These are phyloP conservation scores for Steinernema carpocapsae DNA, from an alignment of 2,888 invertebrate genomes.

Conservation along the genomic window DNA sequence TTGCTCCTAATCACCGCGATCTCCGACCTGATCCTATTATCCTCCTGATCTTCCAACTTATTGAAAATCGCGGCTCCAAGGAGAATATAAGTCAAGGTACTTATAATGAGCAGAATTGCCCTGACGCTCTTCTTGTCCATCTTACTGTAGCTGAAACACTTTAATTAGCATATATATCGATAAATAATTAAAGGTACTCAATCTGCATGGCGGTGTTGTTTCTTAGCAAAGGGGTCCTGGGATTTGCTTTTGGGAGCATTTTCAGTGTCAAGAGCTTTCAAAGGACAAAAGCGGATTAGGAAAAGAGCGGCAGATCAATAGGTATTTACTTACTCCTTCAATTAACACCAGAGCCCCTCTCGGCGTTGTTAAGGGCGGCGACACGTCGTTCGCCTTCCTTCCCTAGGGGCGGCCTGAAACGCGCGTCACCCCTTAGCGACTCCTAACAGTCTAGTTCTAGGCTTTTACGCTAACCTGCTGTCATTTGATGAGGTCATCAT, in stretches of 20 bases:
- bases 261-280: too few species aligned
- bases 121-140: slow-evolving; percentile 98
- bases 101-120: slow-evolving; percentile 91
- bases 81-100: slow-evolving; percentile 96
- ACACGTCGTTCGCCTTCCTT: neutral
- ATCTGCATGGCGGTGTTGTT: slow-evolving; percentile 4
- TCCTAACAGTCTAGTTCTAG: neutral
- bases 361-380: neutral
- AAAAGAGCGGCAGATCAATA: neutral
- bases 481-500: neutral
- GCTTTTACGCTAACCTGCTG: neutral
- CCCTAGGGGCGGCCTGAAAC: neutral
- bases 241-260: too few species aligned
- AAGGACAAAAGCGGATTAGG: neutral
- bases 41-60: slow-evolving; percentile 75
- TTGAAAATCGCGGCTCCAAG: slow-evolving; percentile 98
- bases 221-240: too few species aligned
- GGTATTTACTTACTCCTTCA: neutral
- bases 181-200: neutral
- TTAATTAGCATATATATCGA: neutral
- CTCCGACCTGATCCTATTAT: slow-evolving; percentile 75
- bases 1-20: slow-evolving; percentile 70
- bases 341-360: neutral
- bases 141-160: slow-evolving; percentile 15
- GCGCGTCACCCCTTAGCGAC: neutral